Evolutionary conservation across 2,888 invertebrate species (phyloP), one percentile per base, ranked within the genome.

Genomic region (Hyppa rectilinea): DNA sequence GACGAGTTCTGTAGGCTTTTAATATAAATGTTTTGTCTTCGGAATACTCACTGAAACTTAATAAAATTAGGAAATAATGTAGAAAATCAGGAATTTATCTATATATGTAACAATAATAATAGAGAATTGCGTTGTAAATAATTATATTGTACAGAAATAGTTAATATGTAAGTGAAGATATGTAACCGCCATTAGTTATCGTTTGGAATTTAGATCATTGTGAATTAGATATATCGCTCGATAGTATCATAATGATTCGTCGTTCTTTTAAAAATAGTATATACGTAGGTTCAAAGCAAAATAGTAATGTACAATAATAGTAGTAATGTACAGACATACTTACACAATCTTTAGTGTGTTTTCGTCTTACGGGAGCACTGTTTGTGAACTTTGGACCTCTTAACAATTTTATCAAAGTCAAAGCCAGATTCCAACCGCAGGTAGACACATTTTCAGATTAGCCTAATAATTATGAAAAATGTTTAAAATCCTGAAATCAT

Each of bases 61-160:
- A 71, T 43, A 20, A 62, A 68, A 20, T 40, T 66, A 75, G 36
- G 31, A 49, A 40, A n/a, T 59, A 59, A 20, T 53, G 31, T 56
- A 73, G 43, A 10, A 47, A 47, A 64, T 34, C 20, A 38, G 63
- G 63, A 73, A 73, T 64, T 61, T 53, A 75, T 62, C 34, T 61
- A 62, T 61, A 62, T 61, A 59, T 12, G 23, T 45, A 58, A 53
- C 17, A 47, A 61, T 61, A 52, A 58, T 29, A 17, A 60, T 70
- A 76, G 43, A 55, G 31, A 70, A 76, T 49, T 78, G 31, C n/a
- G 20, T 29, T 78, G 78, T 78, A 78, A 53, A 78, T 78, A 77
- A 12, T 29, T 40, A 47, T 67, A 73, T 64, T 77, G 67, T 77
- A 78, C n/a, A 76, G 43, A 59, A 59, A 9, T 45, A 34, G 34